Evolutionary conservation across 2,797 vertebrate genomes (phyloP).

Genomic region (Tapera naevia): DNA sequence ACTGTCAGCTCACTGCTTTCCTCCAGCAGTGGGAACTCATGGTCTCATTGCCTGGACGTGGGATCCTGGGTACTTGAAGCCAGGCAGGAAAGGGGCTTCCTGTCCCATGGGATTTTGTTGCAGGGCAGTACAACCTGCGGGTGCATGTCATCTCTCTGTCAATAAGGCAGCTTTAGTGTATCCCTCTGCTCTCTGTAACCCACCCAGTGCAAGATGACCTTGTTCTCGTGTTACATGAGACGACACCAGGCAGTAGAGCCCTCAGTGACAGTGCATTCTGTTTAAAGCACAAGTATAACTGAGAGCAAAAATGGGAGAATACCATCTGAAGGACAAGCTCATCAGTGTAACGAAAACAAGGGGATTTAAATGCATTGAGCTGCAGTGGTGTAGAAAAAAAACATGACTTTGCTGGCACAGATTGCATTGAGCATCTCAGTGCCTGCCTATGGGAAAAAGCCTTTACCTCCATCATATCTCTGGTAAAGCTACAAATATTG

Average conservation of each 20-base stretch:
- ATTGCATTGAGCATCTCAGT: background rate
- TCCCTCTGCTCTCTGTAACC: background rate
- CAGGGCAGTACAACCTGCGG: fast-evolving
- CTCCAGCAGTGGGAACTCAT: background rate
- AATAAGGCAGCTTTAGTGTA: background rate
- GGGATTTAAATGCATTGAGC: background rate
- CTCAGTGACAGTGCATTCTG: background rate
- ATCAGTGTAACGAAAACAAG: background rate
- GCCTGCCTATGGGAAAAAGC: background rate
- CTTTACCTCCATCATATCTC: background rate
- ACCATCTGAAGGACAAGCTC: background rate
- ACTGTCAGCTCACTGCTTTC: background rate
- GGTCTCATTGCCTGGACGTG: background rate
- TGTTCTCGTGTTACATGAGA: background rate
- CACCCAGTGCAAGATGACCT: background rate
- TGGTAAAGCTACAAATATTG: background rate
- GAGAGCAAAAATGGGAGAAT: background rate
- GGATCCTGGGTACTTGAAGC: background rate
- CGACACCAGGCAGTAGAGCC: background rate
- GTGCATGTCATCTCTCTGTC: background rate
- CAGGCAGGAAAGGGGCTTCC: background rate
- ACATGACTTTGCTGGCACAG: background rate
- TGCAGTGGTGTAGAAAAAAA: background rate
- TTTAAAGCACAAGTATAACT: background rate
- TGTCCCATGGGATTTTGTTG: background rate